Evolutionary conservation across 2,797 vertebrate genomes (phyloP), one percentile per base, ranked within the genome.

Genomic region (Gobionotothen gibberifrons): DNA sequence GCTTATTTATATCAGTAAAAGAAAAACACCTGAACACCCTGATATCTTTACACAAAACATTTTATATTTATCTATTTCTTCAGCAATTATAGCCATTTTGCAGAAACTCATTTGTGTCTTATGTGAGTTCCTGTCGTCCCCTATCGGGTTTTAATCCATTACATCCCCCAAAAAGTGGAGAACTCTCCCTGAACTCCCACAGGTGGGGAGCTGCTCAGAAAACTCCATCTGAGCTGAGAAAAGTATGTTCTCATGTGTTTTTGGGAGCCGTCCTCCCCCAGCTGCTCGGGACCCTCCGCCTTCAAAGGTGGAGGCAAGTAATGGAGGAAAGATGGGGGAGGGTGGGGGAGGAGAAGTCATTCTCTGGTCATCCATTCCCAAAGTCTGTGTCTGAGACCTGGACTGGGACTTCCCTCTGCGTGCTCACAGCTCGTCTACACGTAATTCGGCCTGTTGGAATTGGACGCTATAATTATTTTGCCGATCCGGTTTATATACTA

Each of bases 211-310:
- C 77, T 10, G 59, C 66, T 70, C 80, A 65, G 58, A 84, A 85
- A 87, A 84, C 76, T 80, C 0, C 57, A 61, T 62, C 14, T 83
- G 81, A 85, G 78, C 56, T 0, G 78, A 61, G 74, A 21, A 55
- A 76, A 87, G 75, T 63, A 72, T 7, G 55, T 79, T 66, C 69
- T 58, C 58, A 47, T 76, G 82, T 85, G 65, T 80, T 68, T 61
- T 74, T 36, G 1, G 1, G 65, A 72, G 70, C n/a, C 59, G 44
- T 78, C 65, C 68, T 59, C 71, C 52, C 66, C 59, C 61, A 4
- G 65, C 65, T 55, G 61, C 63, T 60, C 53, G 10, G 15, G 9
- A 17, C 63, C 29, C 40, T 16, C 58, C 72, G 66, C 79, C 72
- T 78, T 72, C 61, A 49, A 47, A 51, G 70, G 73, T 43, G 53